Conservation (phyloP, 2,888 invertebrate species). For the Pecten maximus region DNA sequence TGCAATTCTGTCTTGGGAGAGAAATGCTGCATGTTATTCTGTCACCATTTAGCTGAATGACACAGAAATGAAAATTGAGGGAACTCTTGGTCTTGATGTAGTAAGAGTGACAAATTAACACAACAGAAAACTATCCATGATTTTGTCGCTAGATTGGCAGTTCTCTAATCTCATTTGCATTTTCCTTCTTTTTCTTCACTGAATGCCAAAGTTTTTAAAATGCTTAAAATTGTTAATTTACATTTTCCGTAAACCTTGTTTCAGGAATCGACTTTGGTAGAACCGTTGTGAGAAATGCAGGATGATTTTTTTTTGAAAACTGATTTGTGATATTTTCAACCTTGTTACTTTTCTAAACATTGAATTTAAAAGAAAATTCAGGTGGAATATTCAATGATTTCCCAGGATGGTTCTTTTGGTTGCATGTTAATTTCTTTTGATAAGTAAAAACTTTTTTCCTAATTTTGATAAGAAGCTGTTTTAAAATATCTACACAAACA, state of each 20-base stretch:
- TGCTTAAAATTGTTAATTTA: slow-evolving; percentile 35
- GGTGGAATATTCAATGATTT: background rate
- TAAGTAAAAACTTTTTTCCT: background rate
- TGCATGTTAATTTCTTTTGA: background rate
- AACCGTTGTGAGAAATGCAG: background rate
- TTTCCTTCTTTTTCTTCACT: background rate
- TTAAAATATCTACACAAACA: background rate
- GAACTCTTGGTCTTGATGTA: background rate
- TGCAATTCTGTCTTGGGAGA: slow-evolving; percentile 2
- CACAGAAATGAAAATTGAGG: slow-evolving; percentile 1
- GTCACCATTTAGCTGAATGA: slow-evolving; percentile 19
- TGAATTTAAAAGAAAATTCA: background rate
- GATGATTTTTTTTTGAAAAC: background rate
- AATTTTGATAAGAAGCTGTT: background rate
- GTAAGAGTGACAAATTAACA: slow-evolving; percentile 26
- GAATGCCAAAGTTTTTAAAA: background rate
- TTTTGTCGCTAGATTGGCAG: background rate
- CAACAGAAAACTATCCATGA: slow-evolving; percentile 22
- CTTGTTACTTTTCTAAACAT: too few relatives aligned
- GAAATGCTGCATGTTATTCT: background rate
- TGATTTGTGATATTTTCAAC: background rate
- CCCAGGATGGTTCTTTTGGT: background rate
- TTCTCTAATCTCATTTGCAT: background rate
- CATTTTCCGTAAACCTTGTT: background rate
- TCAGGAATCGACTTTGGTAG: background rate